A percentile compares a stretch with the other conserved stretches of the same genome.
Conservation (phyloP, 2,888 invertebrate species). For the Lycaena phlaeas region DNA sequence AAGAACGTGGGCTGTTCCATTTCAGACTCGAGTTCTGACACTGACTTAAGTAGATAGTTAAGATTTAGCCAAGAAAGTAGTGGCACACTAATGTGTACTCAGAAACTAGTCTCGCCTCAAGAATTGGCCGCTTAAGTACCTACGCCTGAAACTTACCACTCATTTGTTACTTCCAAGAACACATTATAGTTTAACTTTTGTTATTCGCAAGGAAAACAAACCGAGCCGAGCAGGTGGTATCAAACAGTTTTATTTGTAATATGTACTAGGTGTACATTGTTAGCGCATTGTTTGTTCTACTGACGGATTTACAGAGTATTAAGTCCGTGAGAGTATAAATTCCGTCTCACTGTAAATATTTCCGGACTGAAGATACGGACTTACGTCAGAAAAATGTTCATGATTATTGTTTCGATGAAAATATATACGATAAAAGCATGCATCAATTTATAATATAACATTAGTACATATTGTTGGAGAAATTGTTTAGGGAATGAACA, state of each 20-base stretch:
- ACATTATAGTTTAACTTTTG: slow-evolving; percentile 64
- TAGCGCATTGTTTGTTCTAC: not conserved
- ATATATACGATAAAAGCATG: too few species aligned
- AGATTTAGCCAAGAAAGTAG: slow-evolving; percentile 54
- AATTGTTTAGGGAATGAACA: too few species aligned
- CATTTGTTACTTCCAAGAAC: slow-evolving; percentile 63
- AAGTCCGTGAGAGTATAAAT: not conserved
- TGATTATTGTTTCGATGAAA: too few species aligned
- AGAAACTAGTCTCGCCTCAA: slow-evolving; percentile 58
- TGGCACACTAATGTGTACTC: slow-evolving; percentile 61
- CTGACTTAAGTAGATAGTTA: slow-evolving; percentile 64
- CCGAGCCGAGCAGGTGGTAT: slow-evolving; percentile 21
- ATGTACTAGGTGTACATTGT: slow-evolving; percentile 13
- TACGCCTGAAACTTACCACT: slow-evolving; percentile 55
- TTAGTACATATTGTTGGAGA: too few species aligned
- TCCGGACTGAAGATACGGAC: not conserved
- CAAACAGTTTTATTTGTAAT: slow-evolving; percentile 20
- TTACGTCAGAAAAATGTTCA: too few species aligned
- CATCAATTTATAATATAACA: too few species aligned
- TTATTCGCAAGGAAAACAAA: slow-evolving; percentile 41
- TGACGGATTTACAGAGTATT: not conserved
- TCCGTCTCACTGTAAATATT: not conserved
- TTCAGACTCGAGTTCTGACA: slow-evolving; percentile 52
- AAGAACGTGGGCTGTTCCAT: slow-evolving; percentile 52
- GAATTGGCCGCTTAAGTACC: slow-evolving; percentile 64